Percentiles rank a stretch among this genome's conserved stretches.
phyloP scores from a whole-genome alignment of 2,113 vertebrate genomes.

The Sebastes schlegelii region DNA sequence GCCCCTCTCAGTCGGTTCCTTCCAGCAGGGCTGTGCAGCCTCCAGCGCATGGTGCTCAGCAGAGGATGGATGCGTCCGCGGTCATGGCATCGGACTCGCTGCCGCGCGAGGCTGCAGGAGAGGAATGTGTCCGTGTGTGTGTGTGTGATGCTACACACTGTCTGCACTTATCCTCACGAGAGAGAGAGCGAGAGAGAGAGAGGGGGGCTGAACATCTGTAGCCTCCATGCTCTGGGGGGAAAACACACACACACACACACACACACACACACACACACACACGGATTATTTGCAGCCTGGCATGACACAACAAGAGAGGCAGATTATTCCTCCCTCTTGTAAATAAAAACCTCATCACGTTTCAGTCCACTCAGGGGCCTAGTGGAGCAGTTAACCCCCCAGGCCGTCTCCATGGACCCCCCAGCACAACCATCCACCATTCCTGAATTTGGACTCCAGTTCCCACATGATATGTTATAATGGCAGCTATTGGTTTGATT shows the following conservation, averaged over 20 bases:
- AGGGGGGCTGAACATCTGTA: conserved; percentile 36
- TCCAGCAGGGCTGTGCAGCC: conserved; percentile 62
- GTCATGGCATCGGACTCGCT: conserved; percentile 48
- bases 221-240: not conserved
- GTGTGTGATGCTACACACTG: conserved; percentile 12
- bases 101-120: conserved; percentile 22
- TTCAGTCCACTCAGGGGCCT: conserved; percentile 33
- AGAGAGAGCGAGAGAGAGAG: conserved; percentile 15
- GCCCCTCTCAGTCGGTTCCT: conserved; percentile 61
- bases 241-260: not conserved
- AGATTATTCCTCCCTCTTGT: conserved; percentile 65
- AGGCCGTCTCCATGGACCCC: not conserved
- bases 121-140: not conserved
- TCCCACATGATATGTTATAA: not conserved
- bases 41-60: conserved; percentile 73
- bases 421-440: not conserved
- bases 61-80: conserved; percentile 18
- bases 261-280: conserved; percentile 21
- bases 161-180: conserved; percentile 28
- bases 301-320: conserved; percentile 61
- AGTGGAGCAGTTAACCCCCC: conserved; percentile 20
- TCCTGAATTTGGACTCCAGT: not conserved
- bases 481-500: not conserved
- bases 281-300: conserved; percentile 64
- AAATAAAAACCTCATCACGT: conserved; percentile 64